Percentiles rank a stretch among this genome's conserved stretches.
Evolutionary conservation across 2,113 vertebrate species (phyloP).

Genomic region (Bambusicola thoracicus): DNA sequence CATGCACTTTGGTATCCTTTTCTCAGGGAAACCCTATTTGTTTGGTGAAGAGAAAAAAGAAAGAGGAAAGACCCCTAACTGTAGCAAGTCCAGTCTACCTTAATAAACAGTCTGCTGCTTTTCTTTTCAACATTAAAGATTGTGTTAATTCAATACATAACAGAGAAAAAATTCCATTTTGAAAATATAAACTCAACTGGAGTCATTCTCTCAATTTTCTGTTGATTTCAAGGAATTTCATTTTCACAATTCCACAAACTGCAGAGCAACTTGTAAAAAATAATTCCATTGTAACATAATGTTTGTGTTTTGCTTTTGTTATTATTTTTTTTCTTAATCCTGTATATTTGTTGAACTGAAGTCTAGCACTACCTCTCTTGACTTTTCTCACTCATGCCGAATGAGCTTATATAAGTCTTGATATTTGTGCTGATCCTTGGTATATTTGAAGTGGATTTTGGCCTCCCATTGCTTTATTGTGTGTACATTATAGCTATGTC

Average conservation of each 20-base stretch:
- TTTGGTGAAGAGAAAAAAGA: not conserved
- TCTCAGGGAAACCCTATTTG: not conserved
- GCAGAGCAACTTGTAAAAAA: not conserved
- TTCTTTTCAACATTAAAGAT: not conserved
- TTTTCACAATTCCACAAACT: not conserved
- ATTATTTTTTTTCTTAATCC: not conserved
- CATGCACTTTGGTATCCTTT: not conserved
- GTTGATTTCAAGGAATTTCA: not conserved
- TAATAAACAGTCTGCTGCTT: not conserved
- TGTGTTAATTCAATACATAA: not conserved
- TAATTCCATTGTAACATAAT: not conserved
- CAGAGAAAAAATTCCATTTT: not conserved
- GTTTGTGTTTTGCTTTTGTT: not conserved
- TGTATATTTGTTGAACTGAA: not conserved
- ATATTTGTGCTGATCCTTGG: not conserved
- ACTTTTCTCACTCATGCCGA: not conserved
- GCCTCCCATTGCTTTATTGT: not conserved
- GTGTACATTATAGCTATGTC: not conserved
- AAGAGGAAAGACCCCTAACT: not conserved
- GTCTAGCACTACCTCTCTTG: not conserved
- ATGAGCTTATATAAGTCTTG: not conserved
- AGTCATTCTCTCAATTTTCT: not conserved
- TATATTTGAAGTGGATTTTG: not conserved
- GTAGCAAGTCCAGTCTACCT: not conserved
- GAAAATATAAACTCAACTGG: not conserved